phyloP scores from a whole-genome alignment of 2,797 vertebrate species.

The Cossypha polioptera region DNA sequence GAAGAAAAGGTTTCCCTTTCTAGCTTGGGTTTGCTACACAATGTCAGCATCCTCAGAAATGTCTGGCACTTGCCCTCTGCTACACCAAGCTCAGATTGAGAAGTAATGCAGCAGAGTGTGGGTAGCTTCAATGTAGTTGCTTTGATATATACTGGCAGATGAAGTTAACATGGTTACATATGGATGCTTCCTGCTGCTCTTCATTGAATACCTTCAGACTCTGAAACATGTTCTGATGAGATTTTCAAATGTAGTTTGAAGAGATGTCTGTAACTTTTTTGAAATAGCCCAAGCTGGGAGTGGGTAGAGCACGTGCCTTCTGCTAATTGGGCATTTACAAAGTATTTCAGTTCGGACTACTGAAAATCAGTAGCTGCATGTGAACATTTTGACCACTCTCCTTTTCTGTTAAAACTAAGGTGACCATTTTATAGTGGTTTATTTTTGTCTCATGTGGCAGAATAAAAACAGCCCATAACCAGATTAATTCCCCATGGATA shows the following conservation, averaged over 20 bases:
- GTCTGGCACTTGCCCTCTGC: background rate
- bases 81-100: background rate
- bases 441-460: background rate
- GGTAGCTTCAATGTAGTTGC: background rate
- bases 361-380: background rate
- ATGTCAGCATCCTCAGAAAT: background rate
- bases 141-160: background rate
- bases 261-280: background rate
- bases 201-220: background rate
- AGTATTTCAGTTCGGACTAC: background rate
- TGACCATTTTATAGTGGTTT: background rate
- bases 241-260: background rate
- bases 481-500: background rate
- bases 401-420: background rate
- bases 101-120: background rate
- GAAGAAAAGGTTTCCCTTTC: background rate
- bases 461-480: background rate
- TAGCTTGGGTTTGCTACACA: background rate
- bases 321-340: background rate
- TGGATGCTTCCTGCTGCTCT: background rate
- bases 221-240: rapidly evolving
- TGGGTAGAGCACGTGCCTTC: background rate
- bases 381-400: background rate
- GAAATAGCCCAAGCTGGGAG: background rate
- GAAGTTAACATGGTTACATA: background rate